Percentiles rank a stretch among this genome's conserved stretches.
Conservation (phyloP, 2,888 invertebrate genomes). For the Danaus chrysippus region DNA sequence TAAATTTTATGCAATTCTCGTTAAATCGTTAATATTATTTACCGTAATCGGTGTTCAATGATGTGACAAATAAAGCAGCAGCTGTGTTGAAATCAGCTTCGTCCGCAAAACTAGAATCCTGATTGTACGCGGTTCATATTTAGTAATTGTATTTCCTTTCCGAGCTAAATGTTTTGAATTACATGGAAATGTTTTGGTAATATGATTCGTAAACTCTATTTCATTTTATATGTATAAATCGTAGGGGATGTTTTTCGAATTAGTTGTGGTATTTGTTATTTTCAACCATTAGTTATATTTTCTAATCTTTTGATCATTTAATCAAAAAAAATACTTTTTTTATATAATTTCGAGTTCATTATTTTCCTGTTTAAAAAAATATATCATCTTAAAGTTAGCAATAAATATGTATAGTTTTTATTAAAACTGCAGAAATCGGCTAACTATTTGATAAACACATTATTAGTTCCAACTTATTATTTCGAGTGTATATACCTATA, state of each 20-base stretch:
- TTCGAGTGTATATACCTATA: no score
- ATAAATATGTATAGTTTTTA: no score
- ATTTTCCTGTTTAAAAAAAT: no score
- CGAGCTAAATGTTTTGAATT: conserved; percentile 7
- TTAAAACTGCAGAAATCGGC: no score
- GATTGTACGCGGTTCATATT: conserved; percentile 51
- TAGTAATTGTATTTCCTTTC: conserved; percentile 48
- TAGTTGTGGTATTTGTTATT: not conserved
- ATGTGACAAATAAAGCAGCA: conserved; percentile 47
- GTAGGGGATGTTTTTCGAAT: not conserved
- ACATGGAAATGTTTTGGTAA: conserved; percentile 1
- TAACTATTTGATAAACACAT: no score
- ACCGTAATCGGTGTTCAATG: conserved; percentile 50
- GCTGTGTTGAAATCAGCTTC: conserved; percentile 38
- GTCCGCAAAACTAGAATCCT: conserved; percentile 42
- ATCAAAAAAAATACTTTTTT: no score
- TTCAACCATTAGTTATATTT: not conserved
- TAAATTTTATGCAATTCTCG: conserved; percentile 7
- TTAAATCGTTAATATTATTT: conserved; percentile 45
- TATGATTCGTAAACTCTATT: not conserved
- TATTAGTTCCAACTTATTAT: no score
- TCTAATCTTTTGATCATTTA: no score
- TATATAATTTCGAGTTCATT: no score
- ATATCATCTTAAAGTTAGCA: no score
- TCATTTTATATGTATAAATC: not conserved